These are phyloP conservation scores for Alcis repandata DNA, from an alignment of 2,888 invertebrate genomes.

Conservation along the genomic window DNA sequence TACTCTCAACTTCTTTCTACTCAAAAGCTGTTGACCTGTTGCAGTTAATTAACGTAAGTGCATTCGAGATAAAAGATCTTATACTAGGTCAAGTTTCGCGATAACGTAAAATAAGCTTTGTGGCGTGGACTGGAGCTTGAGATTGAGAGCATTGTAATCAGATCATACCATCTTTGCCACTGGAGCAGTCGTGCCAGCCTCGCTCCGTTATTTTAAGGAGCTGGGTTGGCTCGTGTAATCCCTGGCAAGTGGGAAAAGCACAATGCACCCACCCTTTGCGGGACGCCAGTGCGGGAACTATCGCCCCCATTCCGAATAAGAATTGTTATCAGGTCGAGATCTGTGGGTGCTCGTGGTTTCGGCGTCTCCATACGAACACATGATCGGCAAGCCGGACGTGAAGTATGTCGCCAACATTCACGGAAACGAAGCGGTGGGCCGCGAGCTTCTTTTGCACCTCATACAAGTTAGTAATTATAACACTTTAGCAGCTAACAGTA, in stretches of 20 bases:
- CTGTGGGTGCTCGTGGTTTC: conserved; percentile 98
- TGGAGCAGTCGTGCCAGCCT: no score
- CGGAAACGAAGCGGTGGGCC: conserved; percentile 98
- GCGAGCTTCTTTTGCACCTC: conserved; percentile 96
- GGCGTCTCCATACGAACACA: conserved; percentile 95
- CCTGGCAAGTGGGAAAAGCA: no score
- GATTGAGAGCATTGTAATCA: conserved; percentile 57
- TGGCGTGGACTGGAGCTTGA: neutral
- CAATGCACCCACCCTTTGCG: no score
- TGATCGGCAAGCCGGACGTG: conserved; percentile 98
- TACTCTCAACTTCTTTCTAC: neutral
- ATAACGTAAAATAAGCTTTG: conserved; percentile 1
- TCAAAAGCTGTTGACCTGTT: conserved; percentile 1
- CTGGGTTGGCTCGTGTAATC: no score
- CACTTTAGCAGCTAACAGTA: neutral
- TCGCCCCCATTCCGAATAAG: no score
- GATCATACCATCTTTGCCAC: no score
- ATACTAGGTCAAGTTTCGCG: neutral
- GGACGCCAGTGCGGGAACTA: no score
- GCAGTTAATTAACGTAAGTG: conserved; percentile 6
- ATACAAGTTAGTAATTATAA: conserved; percentile 88
- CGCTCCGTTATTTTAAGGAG: no score
- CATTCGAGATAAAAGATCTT: neutral
- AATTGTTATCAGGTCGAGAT: conserved; percentile 91
- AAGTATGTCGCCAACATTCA: conserved; percentile 99